Evolutionary conservation across 2,888 invertebrate species (phyloP).

Genomic region (Lycaena phlaeas): DNA sequence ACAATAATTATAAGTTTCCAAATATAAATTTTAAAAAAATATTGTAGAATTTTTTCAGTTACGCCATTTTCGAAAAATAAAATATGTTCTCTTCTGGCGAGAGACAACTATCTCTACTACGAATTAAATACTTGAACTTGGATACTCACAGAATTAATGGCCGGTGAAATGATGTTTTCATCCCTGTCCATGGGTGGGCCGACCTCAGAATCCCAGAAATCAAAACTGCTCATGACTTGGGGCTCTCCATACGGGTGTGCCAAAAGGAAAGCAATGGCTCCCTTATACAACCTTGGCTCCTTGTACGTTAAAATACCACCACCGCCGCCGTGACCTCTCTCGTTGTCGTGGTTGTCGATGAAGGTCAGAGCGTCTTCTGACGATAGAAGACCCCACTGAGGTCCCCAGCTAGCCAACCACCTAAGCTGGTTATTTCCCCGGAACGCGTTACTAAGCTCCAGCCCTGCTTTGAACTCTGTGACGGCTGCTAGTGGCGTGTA

Average conservation of each 20-base stretch:
- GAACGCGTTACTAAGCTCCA: conserved; percentile 53
- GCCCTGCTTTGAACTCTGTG: conserved; percentile 75
- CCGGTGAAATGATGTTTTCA: conserved; percentile 76
- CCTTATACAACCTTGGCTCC: conserved; percentile 76
- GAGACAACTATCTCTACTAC: too few relatives aligned
- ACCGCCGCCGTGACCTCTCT: conserved; percentile 76
- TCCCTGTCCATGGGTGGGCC: conserved; percentile 79
- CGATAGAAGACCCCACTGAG: conserved; percentile 76
- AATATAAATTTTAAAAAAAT: too few relatives aligned
- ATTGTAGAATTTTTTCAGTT: too few relatives aligned
- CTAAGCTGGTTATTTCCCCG: conserved; percentile 69
- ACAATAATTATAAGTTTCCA: too few relatives aligned
- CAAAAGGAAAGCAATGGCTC: conserved; percentile 87
- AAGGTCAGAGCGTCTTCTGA: conserved; percentile 76
- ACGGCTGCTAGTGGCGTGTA: conserved; percentile 75
- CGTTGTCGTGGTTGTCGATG: conserved; percentile 89
- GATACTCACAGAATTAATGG: conserved; percentile 69
- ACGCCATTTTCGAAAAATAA: too few relatives aligned
- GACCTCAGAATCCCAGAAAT: conserved; percentile 74
- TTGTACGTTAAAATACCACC: conserved; percentile 77
- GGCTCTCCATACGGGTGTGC: conserved; percentile 87
- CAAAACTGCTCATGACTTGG: conserved; percentile 89
- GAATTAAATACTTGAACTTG: too few relatives aligned
- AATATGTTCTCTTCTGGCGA: too few relatives aligned
- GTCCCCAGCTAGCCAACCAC: conserved; percentile 75